A percentile compares a stretch with the other conserved stretches of the same genome.
Evolutionary conservation across 2,888 invertebrate species (phyloP).

Genomic region (Mycalesis mineus): DNA sequence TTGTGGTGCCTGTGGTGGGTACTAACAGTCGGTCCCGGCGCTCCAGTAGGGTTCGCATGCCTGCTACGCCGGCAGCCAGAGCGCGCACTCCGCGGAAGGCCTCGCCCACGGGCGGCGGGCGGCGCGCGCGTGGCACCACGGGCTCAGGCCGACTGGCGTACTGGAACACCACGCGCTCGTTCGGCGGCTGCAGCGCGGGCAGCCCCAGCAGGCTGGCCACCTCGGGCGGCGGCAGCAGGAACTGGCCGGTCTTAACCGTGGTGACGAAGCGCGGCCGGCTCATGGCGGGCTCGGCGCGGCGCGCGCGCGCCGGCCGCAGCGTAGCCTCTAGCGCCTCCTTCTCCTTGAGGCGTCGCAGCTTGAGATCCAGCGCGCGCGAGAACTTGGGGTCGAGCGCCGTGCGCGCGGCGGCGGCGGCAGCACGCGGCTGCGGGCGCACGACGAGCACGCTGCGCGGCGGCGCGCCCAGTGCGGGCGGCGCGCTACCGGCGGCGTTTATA

Average conservation of each 20-base stretch:
- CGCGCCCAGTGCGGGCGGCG: conserved; percentile 19
- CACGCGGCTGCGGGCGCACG: conserved; percentile 56
- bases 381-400: conserved; percentile 76
- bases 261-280: conserved; percentile 86
- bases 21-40: conserved; percentile 32
- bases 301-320: conserved; percentile 38
- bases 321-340: conserved; percentile 66
- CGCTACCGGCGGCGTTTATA: conserved; percentile 37
- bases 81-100: conserved; percentile 47
- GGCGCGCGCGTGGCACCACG: background rate
- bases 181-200: conserved; percentile 54
- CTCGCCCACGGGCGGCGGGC: conserved; percentile 17
- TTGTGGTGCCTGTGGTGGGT: too few species aligned
- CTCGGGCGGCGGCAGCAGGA: conserved; percentile 87
- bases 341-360: conserved; percentile 82
- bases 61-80: conserved; percentile 53
- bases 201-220: conserved; percentile 82
- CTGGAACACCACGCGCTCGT: background rate
- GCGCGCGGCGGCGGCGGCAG: conserved; percentile 37
- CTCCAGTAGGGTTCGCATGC: conserved; percentile 42
- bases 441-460: conserved; percentile 46
- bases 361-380: conserved; percentile 84
- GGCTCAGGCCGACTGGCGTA: background rate
- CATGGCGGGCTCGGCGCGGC: conserved; percentile 37
- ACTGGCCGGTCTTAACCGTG: conserved; percentile 87